A percentile compares a stretch with the other conserved stretches of the same genome.
phyloP scores from a whole-genome alignment of 2,888 invertebrate genomes.

The Taenaris catops region DNA sequence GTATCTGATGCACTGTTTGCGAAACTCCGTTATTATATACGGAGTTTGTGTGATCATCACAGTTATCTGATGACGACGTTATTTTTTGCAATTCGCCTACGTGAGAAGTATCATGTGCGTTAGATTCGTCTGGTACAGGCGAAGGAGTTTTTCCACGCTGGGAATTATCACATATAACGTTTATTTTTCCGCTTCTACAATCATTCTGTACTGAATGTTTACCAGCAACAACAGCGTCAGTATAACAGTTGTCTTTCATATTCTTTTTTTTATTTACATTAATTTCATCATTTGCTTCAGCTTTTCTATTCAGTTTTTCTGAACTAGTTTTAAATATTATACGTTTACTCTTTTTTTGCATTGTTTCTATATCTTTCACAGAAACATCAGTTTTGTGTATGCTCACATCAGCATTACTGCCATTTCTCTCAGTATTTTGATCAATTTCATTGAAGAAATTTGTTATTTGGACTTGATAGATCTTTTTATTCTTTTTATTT shows the following conservation, averaged over 20 bases:
- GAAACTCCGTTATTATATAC: neutral
- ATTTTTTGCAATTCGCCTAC: neutral
- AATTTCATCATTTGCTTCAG: neutral
- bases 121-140: neutral
- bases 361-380: too few species aligned
- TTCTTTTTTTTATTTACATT: neutral
- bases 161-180: too few species aligned
- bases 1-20: too few species aligned
- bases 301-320: neutral
- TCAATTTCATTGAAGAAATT: constrained; percentile 1
- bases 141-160: neutral
- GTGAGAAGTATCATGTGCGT: neutral
- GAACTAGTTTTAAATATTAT: constrained; percentile 1
- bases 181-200: neutral
- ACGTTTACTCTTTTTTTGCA: too few species aligned
- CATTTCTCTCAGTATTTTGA: neutral
- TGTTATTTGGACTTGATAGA: constrained; percentile 8
- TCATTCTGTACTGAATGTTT: too few species aligned
- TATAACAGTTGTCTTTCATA: neutral
- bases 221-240: too few species aligned
- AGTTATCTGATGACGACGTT: neutral
- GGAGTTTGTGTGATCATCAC: constrained; percentile 4
- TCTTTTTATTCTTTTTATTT: constrained; percentile 7
- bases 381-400: too few species aligned
- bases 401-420: too few species aligned